Evolutionary conservation across 2,888 invertebrate genomes (phyloP), one percentile per base, ranked within the genome.

Genomic region (Unio pictorum): DNA sequence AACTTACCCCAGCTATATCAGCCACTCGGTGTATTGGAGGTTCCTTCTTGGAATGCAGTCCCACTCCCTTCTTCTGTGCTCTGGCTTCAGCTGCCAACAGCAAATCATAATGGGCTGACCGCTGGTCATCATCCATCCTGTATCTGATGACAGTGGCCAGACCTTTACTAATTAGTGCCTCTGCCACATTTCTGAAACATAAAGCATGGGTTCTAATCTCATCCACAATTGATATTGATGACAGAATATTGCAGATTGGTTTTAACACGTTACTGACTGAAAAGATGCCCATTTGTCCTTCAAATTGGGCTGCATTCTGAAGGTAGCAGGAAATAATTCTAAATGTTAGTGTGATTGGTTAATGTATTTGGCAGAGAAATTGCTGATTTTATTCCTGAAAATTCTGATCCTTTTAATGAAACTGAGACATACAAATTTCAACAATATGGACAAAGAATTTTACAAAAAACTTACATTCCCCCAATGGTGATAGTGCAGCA

Each of bases 71-170:
- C 91, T 98, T 98, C 76, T 93, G 93, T 0, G 99, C 99, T 88
- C 97, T 96, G 45, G 94, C 93, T 91, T 99, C 99, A 1, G 99
- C 99, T 70, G 95, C 95, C 70, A 97, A 91, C 34, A 99, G 92
- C 74, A 95, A 94, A 90, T 99, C 98, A 88, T 99, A 99, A 78
- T 94, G 94, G 0, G 95, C 94, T 61, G 98, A 97, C 73, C 98
- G 93, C 90, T 97, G 96, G 89, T 99, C 98, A 88, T 99, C 98
- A 88, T 98, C 98, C 86, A 95, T 96, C 69, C 97, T 93, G 88
- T 99, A 97, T 73, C 96, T 93, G 1, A 99, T 95, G 8, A 98
- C 98, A 64, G 95, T 95, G 0, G 96, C 98, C 68, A 95, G 92
- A 11, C 99, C 99, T 90, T 97, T 97, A 72, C 93, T 92, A 0